Conservation (phyloP, 2,797 vertebrate species). For the Caiman crocodilus region DNA sequence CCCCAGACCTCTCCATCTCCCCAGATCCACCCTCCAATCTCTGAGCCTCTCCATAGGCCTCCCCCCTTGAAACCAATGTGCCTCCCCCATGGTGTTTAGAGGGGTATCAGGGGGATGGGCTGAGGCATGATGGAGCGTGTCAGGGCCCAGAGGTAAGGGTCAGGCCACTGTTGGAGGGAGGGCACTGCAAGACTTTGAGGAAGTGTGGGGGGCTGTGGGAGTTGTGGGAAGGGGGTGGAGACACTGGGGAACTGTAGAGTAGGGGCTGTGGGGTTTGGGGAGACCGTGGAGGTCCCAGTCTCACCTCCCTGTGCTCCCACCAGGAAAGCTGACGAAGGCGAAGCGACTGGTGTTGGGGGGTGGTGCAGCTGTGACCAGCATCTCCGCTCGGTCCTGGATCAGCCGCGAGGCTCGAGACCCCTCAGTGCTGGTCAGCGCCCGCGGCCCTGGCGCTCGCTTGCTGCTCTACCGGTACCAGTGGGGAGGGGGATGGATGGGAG, state of each 20-base stretch:
- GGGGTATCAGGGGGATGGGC: neutral
- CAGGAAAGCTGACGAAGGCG: constrained; percentile 95
- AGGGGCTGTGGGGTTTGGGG: neutral
- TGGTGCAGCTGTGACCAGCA: constrained; percentile 92
- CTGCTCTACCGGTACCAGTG: constrained; percentile 89
- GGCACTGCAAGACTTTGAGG: no score
- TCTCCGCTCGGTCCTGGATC: constrained; percentile 95
- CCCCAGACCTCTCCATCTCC: neutral
- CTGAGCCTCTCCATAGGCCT: no score
- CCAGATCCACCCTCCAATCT: no score
- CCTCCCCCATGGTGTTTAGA: no score
- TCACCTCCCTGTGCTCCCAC: no score
- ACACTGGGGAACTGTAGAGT: no score
- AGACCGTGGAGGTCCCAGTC: no score
- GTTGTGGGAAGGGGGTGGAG: neutral
- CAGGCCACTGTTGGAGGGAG: no score
- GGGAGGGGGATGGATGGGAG: no score
- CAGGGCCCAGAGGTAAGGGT: no score
- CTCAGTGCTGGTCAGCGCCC: constrained; percentile 92
- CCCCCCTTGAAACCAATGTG: no score
- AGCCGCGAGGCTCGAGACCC: constrained; percentile 94
- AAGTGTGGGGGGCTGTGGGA: neutral
- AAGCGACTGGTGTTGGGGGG: constrained; percentile 93
- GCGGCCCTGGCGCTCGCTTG: constrained; percentile 87
- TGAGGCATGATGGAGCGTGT: neutral